phyloP scores from a whole-genome alignment of 1,140 invertebrate species.

The Drosophila nebulosa region DNA sequence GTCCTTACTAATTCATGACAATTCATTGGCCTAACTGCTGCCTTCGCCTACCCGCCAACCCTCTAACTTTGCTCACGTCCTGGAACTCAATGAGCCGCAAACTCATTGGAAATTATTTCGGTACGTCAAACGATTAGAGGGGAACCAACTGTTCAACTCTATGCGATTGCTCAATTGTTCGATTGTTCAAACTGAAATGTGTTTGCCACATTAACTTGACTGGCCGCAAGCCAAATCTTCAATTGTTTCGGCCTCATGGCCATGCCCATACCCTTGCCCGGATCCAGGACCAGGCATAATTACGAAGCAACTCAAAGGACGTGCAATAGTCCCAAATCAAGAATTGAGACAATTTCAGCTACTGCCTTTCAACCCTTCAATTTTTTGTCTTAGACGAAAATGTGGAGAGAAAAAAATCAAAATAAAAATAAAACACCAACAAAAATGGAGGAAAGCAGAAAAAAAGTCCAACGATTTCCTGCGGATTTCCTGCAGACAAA shows the following conservation, averaged over 20 bases:
- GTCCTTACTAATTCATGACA: conserved; percentile 23
- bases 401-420: not conserved
- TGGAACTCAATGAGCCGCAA: conserved; percentile 68
- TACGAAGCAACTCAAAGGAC: conserved; percentile 44
- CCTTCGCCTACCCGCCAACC: not conserved
- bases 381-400: conserved; percentile 11
- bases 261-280: not conserved
- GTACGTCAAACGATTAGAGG: conserved; percentile 68
- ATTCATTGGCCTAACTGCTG: not conserved
- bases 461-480: conserved; percentile 73
- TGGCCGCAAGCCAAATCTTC: conserved; percentile 63
- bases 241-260: conserved; percentile 40
- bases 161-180: conserved; percentile 23
- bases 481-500: conserved; percentile 75
- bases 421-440: not conserved
- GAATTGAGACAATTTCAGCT: conserved; percentile 59
- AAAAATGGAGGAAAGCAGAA: not conserved
- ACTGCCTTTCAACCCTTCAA: conserved; percentile 50
- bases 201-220: conserved; percentile 74
- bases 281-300: conserved; percentile 44
- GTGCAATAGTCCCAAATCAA: conserved; percentile 41
- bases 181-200: conserved; percentile 45
- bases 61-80: conserved; percentile 40
- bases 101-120: conserved; percentile 74
- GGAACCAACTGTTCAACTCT: conserved; percentile 24